Conservation (phyloP, 2,888 invertebrate genomes). For the Calameuta pallipes region DNA sequence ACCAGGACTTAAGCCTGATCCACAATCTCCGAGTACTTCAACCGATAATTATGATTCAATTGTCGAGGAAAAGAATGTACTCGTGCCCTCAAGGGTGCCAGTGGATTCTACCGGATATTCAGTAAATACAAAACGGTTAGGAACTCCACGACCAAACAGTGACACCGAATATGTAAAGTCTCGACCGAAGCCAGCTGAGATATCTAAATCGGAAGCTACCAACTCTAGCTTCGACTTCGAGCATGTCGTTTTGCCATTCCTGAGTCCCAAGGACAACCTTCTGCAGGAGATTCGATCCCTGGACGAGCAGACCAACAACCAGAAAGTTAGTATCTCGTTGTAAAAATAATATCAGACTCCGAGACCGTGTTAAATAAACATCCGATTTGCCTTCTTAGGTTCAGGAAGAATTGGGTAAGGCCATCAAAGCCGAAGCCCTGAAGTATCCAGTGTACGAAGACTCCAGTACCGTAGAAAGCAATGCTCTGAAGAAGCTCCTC, state of each 20-base stretch:
- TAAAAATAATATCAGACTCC: not conserved
- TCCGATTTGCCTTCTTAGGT: slow-evolving; percentile 33
- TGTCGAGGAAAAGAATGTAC: not conserved
- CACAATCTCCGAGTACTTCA: not conserved
- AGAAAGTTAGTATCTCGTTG: slow-evolving; percentile 34
- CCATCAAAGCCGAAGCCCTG: slow-evolving; percentile 51
- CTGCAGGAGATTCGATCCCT: slow-evolving; percentile 52
- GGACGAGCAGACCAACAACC: slow-evolving; percentile 45
- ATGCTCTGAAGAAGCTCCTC: slow-evolving; percentile 43
- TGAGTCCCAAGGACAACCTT: slow-evolving; percentile 48
- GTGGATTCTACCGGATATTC: not conserved
- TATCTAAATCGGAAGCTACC: not conserved
- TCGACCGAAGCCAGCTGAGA: not conserved
- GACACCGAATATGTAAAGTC: not conserved
- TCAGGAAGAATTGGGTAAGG: slow-evolving; percentile 52
- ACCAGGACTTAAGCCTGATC: not conserved
- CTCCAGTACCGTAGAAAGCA: slow-evolving; percentile 16
- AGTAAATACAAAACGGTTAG: not conserved
- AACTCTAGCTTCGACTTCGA: not conserved
- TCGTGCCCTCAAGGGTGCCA: not conserved
- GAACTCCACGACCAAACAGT: not conserved
- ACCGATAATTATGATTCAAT: not conserved
- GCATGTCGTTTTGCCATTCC: slow-evolving; percentile 18
- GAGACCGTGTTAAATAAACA: not conserved
- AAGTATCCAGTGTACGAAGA: slow-evolving; percentile 19